A percentile compares a stretch with the other conserved stretches of the same genome.
Evolutionary conservation across 2,888 invertebrate genomes (phyloP).

Genomic region (Erpobdella octoculata): DNA sequence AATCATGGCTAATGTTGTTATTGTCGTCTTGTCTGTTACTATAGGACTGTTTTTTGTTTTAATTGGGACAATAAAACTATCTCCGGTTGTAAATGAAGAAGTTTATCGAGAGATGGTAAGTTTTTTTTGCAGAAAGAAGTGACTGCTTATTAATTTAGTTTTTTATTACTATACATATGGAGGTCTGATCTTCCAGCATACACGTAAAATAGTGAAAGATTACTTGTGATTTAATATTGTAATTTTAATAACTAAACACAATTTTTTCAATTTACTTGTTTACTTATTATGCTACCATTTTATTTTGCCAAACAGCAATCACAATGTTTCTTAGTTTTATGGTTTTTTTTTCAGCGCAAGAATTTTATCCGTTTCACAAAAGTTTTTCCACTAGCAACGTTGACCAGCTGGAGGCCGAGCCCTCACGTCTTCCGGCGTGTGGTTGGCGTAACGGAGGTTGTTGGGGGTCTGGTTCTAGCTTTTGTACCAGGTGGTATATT

Average conservation of each 20-base stretch:
- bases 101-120: conserved; percentile 91
- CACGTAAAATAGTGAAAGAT: too few relatives aligned
- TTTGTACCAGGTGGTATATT: conserved; percentile 46
- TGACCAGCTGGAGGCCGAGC: conserved; percentile 50
- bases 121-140: too few relatives aligned
- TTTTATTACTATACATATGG: too few relatives aligned
- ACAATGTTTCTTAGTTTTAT: background rate
- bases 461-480: conserved; percentile 49
- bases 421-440: conserved; percentile 49
- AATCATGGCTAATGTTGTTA: conserved; percentile 37
- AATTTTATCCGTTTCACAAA: conserved; percentile 49
- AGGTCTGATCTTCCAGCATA: too few relatives aligned
- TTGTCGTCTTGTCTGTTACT: conserved; percentile 80
- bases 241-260: too few relatives aligned
- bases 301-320: background rate
- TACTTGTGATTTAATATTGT: too few relatives aligned
- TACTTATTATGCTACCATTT: background rate
- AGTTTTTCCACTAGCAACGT: conserved; percentile 48
- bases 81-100: conserved; percentile 83
- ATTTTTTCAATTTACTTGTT: too few relatives aligned
- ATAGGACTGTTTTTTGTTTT: conserved; percentile 89
- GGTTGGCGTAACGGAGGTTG: conserved; percentile 48
- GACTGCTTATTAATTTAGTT: too few relatives aligned
- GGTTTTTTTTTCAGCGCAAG: conserved; percentile 46
- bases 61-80: conserved; percentile 83